These are phyloP conservation scores for Drosophila pallidifrons DNA, from an alignment of 1,140 invertebrate species.

Conservation along the genomic window DNA sequence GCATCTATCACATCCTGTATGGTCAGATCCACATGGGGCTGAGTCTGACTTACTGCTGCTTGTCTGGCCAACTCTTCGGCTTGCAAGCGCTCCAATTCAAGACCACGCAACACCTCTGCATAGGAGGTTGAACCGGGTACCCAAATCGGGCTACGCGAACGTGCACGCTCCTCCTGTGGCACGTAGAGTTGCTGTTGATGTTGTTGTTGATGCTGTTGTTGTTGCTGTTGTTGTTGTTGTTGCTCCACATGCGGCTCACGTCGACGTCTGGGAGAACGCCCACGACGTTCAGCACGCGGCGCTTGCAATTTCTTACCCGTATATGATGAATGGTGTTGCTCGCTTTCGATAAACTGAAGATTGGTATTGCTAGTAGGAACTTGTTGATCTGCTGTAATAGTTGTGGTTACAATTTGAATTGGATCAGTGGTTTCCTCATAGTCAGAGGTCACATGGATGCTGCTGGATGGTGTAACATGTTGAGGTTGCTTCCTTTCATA, in stretches of 20 bases:
- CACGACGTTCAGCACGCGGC: slow-evolving; percentile 68
- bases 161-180: slow-evolving; percentile 81
- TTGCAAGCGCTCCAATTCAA: slow-evolving; percentile 77
- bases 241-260: slow-evolving; percentile 42
- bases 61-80: slow-evolving; percentile 61
- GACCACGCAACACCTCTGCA: slow-evolving; percentile 90
- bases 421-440: slow-evolving; percentile 33
- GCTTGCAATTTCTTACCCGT: slow-evolving; percentile 65
- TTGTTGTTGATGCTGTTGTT: slow-evolving; percentile 37
- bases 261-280: slow-evolving; percentile 71
- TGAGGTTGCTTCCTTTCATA: slow-evolving; percentile 38
- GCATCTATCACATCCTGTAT: slow-evolving; percentile 75
- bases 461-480: slow-evolving; percentile 45
- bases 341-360: slow-evolving; percentile 62
- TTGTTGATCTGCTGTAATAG: slow-evolving; percentile 33
- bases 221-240: slow-evolving; percentile 42
- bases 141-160: slow-evolving; percentile 91
- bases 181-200: slow-evolving; percentile 62
- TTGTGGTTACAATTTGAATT: slow-evolving; percentile 26
- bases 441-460: slow-evolving; percentile 15
- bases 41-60: neutral
- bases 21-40: slow-evolving; percentile 55
- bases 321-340: slow-evolving; percentile 50
- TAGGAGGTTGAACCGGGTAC: slow-evolving; percentile 90
- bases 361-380: slow-evolving; percentile 54